phyloP scores from a whole-genome alignment of 2,113 vertebrate species.

The Naja naja region DNA sequence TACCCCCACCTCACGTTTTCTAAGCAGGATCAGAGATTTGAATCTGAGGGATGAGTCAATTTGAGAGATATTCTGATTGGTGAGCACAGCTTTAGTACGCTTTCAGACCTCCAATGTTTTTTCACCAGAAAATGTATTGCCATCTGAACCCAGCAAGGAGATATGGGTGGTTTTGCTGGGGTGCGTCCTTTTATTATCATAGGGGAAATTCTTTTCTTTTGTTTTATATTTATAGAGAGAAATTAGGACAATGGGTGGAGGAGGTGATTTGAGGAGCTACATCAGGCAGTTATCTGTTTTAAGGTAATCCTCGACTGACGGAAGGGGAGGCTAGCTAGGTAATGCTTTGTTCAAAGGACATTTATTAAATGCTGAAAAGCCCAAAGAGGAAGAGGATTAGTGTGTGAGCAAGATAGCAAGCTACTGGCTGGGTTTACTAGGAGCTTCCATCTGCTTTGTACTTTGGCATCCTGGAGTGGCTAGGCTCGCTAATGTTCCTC shows the following conservation, averaged over 20 bases:
- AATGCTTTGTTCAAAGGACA: conserved; percentile 30
- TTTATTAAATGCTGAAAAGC: conserved; percentile 52
- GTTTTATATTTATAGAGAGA: conserved; percentile 17
- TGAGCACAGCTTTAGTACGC: neutral
- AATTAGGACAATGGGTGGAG: conserved; percentile 53
- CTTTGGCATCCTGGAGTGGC: conserved; percentile 29
- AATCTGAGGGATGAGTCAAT: neutral
- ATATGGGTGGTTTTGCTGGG: neutral
- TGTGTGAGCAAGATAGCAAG: conserved; percentile 18
- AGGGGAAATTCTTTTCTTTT: conserved; percentile 6
- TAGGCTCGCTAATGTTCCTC: conserved; percentile 14
- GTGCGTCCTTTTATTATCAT: neutral
- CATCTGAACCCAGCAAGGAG: neutral
- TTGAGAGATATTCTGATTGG: neutral
- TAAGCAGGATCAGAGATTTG: neutral
- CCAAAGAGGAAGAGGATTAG: conserved; percentile 57
- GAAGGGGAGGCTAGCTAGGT: conserved; percentile 40
- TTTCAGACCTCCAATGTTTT: neutral
- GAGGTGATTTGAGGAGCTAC: conserved; percentile 51
- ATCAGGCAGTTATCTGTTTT: conserved; percentile 41
- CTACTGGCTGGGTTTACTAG: neutral
- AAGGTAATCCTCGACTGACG: conserved; percentile 50
- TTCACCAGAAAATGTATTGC: neutral
- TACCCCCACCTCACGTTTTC: neutral
- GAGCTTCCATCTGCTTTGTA: conserved; percentile 46